Evolutionary conservation across 2,888 invertebrate genomes (phyloP), one percentile per base, ranked within the genome.

Genomic region (Xestia rhomboidea): DNA sequence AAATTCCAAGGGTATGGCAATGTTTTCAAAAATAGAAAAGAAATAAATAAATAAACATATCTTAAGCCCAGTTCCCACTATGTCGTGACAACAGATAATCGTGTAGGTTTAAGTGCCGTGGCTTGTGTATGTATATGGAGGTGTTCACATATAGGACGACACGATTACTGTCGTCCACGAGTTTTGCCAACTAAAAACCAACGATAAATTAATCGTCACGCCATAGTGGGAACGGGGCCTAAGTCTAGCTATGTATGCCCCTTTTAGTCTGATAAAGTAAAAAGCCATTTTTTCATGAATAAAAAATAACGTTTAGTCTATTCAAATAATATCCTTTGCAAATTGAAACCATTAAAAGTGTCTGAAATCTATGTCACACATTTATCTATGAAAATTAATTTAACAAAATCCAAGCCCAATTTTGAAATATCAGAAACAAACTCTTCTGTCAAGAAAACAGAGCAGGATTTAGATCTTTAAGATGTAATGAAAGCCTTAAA

Each of bases 381-480:
- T 41, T 68, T 77, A 2, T 41, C 18, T 41, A 73, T 63, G 51
- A 1, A 18, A 34, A 63, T 63, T 74, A 8, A 18, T 60, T 15
- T 24, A 49, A 46, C 1, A 7, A 4, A 71, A 46, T 38, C 15
- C 15, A n/a, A 64, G n/a, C 15, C n/a, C 10, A 7, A 4, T 24
- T n/a, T 1, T 15, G 21, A 2, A 46, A 74, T 38, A 27, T 11
- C 18, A 46, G 27, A 46, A 73, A n/a, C 5, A 34, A n/a, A 30
- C 8, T 21, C 18, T 11, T 60, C 24, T 46, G 46, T 27, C 0
- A 44, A 27, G 15, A 46, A 44, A 76, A 60, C 30, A 15, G 15
- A 30, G 5, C n/a, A 13, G 30, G 8, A 60, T 21, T 4, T 44
- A n/a, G 27, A 44, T 27, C 18, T 51, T 18, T 15, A 44, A 2